Base-by-base conservation (phyloP, 2,888 invertebrate species). In the Melanophora roralis region DNA sequence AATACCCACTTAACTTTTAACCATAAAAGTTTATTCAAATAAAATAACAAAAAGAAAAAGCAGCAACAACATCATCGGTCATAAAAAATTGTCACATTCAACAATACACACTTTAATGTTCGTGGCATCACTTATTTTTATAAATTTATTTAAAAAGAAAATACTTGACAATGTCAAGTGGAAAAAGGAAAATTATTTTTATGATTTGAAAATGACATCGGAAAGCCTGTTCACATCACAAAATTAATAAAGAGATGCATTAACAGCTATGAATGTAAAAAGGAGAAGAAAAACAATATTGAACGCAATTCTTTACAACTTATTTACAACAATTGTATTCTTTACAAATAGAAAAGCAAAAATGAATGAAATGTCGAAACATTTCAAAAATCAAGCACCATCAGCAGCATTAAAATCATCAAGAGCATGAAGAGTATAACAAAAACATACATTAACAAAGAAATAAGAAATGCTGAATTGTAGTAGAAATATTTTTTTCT, bases 311-410 rank as follows among this genome's bases (percentile, higher is more conserved):
- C 23, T 67, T 40, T 27, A 43, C 19, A 53, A 11, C 9, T 40
- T n/a, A n/a, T n/a, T n/a, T 0, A 67, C 40, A 67, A 21, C 53
- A 43, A 53, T 53, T 51, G 53, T 53, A 27, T 27, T 67, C 40
- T 40, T 65, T 51, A 16, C 51, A 16, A 65, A 51, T 27, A 51
- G 40, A 65, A 65, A n/a, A n/a, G 19, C 16, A 62, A 21, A n/a
- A n/a, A n/a, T n/a, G n/a, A n/a, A n/a, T n/a, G n/a, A n/a, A n/a
- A n/a, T n/a, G n/a, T n/a, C 27, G 38, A 65, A 51, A 49, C 65
- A 67, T 67, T 67, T 53, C 11, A 32, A 40, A 67, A 16, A 53
- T 67, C 65, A 67, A 67, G 65, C 64, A 65, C 27, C 27, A 51
- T 65, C 64, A 62, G 34, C 62, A 34, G 45, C 34, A 21, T 45